These are phyloP conservation scores for Macropodus opercularis DNA, from an alignment of 2,797 vertebrate genomes.

Conservation along the genomic window DNA sequence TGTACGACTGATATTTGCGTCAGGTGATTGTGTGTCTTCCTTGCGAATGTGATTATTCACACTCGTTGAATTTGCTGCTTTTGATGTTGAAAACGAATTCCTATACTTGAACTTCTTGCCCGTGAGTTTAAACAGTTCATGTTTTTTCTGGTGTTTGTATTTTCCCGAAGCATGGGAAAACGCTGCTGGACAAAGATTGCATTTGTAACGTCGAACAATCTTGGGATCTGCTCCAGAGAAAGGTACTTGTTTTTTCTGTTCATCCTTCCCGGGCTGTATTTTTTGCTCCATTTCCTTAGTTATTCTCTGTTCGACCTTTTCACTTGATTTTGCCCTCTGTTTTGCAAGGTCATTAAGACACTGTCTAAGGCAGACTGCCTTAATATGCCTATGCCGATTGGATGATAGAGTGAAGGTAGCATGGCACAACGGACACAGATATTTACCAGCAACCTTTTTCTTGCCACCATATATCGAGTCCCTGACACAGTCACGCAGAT, in stretches of 20 bases:
- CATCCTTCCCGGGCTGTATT: conserved; percentile 14
- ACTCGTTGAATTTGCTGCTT: conserved; percentile 4
- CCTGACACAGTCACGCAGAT: conserved; percentile 80
- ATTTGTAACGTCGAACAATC: conserved; percentile 56
- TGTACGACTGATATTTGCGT: neutral
- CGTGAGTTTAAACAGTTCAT: conserved; percentile 71
- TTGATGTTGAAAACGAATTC: conserved; percentile 41
- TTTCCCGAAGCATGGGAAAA: conserved; percentile 77
- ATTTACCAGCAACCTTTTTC: conserved; percentile 62
- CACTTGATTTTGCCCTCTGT: conserved; percentile 16
- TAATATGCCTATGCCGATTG: conserved; percentile 79
- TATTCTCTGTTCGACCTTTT: conserved; percentile 10
- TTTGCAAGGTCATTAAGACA: conserved; percentile 53
- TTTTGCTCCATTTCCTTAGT: conserved; percentile 10
- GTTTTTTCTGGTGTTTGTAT: conserved; percentile 81
- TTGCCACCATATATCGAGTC: conserved; percentile 49
- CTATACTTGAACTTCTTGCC: conserved; percentile 65
- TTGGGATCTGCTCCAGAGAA: neutral
- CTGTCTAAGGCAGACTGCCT: conserved; percentile 67
- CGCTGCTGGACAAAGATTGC: conserved; percentile 75
- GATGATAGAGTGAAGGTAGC: conserved; percentile 62
- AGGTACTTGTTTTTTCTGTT: conserved; percentile 24
- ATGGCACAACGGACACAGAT: conserved; percentile 78
- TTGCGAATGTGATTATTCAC: conserved; percentile 22
- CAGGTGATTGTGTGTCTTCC: conserved; percentile 2